Percentiles rank a stretch among this genome's conserved stretches.
Evolutionary conservation across 1,140 invertebrate species (phyloP).

Genomic region (Cephus cinctus): DNA sequence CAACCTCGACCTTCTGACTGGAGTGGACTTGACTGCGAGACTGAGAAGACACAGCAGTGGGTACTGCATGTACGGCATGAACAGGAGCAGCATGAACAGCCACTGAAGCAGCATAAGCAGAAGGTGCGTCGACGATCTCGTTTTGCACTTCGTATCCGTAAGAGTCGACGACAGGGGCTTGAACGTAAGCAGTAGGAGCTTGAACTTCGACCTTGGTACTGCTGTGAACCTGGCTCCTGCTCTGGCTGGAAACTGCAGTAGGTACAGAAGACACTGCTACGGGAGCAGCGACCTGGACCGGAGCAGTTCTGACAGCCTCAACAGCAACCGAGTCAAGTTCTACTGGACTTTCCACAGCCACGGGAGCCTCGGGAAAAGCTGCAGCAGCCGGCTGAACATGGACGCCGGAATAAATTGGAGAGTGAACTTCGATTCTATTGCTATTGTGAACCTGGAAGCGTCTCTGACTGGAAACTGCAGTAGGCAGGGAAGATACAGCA

Average conservation of each 20-base stretch:
- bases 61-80: slow-evolving; percentile 12
- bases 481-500: slow-evolving; percentile 2
- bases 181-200: slow-evolving; percentile 11
- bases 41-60: slow-evolving; percentile 11
- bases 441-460: slow-evolving; percentile 20
- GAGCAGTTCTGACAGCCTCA: background rate
- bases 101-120: slow-evolving; percentile 4
- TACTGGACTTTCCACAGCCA: slow-evolving; percentile 1
- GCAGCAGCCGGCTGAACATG: background rate
- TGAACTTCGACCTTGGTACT: slow-evolving; percentile 6
- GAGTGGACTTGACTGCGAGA: background rate
- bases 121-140: background rate
- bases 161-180: too few relatives aligned
- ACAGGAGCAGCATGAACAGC: slow-evolving; percentile 10
- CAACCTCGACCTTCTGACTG: background rate
- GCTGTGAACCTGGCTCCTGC: slow-evolving; percentile 15
- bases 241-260: slow-evolving; percentile 15
- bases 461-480: slow-evolving; percentile 18
- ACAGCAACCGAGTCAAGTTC: slow-evolving; percentile 1
- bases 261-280: slow-evolving; percentile 1
- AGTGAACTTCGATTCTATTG: slow-evolving; percentile 3
- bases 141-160: too few relatives aligned
- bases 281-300: background rate
- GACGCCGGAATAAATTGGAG: background rate
- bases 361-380: background rate